Conservation (phyloP, 2,888 invertebrate genomes). For the Alsophila aescularia region DNA sequence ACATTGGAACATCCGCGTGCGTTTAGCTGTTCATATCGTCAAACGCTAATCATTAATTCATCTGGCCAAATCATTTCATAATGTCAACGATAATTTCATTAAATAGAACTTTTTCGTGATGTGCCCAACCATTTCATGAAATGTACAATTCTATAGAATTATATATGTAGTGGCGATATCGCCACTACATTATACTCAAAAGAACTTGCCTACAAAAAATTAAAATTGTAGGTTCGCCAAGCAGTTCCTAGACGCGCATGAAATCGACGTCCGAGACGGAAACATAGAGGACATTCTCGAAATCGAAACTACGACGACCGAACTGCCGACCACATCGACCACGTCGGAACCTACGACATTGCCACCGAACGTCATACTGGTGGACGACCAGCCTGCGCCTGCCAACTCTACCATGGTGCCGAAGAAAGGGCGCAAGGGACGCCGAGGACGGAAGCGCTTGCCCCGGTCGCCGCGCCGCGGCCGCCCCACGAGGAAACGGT, state of each 20-base stretch:
- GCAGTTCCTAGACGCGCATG: conserved; percentile 88
- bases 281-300: conserved; percentile 68
- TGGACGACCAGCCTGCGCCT: conserved; percentile 76
- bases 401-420: conserved; percentile 63
- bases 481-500: conserved; percentile 76
- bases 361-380: conserved; percentile 73
- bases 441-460: conserved; percentile 67
- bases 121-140: too few relatives aligned
- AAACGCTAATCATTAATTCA: too few relatives aligned
- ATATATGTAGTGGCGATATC: too few relatives aligned
- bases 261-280: conserved; percentile 78
- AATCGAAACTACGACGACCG: conserved; percentile 65
- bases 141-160: too few relatives aligned
- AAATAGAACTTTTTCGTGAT: too few relatives aligned
- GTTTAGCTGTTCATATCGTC: too few relatives aligned
- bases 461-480: conserved; percentile 76
- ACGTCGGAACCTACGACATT: conserved; percentile 61
- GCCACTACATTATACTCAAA: background rate
- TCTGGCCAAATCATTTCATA: too few relatives aligned
- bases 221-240: conserved; percentile 83
- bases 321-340: conserved; percentile 56
- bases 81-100: too few relatives aligned
- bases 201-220: background rate
- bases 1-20: too few relatives aligned
- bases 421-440: conserved; percentile 62